A percentile compares a stretch with the other conserved stretches of the same genome.
phyloP scores from a whole-genome alignment of 2,113 vertebrate species.

The Ellobius talpinus region DNA sequence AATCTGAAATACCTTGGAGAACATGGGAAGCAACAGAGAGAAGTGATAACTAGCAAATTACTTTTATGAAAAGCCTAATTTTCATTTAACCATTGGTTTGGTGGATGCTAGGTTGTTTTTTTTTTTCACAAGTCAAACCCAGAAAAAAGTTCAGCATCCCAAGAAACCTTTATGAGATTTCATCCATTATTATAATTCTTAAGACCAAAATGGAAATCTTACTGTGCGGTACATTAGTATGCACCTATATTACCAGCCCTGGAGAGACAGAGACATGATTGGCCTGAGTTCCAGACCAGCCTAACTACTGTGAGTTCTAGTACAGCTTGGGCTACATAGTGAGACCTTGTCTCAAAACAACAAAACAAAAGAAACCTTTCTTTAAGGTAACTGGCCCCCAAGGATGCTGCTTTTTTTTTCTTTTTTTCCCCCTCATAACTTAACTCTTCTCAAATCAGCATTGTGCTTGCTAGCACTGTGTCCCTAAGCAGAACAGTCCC shows the following conservation, averaged over 20 bases:
- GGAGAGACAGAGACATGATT: not conserved
- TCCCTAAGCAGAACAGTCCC: not conserved
- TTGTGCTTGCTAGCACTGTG: not conserved
- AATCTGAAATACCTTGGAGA: conserved; percentile 46
- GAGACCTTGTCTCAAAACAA: not conserved
- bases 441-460: conserved; percentile 6
- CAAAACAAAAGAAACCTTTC: not conserved
- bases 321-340: not conserved
- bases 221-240: not conserved
- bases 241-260: not conserved
- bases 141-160: conserved; percentile 37
- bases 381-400: not conserved
- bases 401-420: not conserved
- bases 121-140: conserved; percentile 36
- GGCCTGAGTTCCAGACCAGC: not conserved
- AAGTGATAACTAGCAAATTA: conserved; percentile 43
- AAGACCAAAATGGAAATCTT: not conserved
- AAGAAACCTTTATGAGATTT: conserved; percentile 62
- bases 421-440: not conserved
- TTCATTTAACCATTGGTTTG: conserved; percentile 45
- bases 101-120: not conserved
- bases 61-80: conserved; percentile 29
- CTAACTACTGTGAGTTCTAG: not conserved
- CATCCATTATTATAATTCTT: conserved; percentile 21
- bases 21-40: conserved; percentile 12